Conservation (phyloP, 1,140 invertebrate genomes). For the Acarapis woodi region DNA sequence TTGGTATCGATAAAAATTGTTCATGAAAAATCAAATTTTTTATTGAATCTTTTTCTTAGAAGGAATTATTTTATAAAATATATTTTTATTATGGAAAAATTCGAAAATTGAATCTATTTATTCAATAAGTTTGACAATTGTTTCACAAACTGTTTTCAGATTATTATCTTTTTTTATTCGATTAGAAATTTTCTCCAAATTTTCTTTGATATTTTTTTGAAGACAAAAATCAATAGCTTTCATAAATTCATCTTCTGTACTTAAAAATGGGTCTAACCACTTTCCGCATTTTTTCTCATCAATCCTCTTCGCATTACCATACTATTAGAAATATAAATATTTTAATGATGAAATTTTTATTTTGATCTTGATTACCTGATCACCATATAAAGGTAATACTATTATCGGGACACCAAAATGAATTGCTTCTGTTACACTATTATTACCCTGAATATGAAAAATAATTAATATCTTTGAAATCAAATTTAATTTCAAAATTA, state of each 20-base stretch:
- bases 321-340: background rate
- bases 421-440: conserved; percentile 5
- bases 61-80: too few relatives aligned
- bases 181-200: conserved; percentile 3
- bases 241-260: conserved; percentile 2
- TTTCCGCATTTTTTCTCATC: conserved; percentile 1
- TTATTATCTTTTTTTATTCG: too few relatives aligned
- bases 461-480: too few relatives aligned
- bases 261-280: background rate
- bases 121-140: too few relatives aligned
- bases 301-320: conserved; percentile 7
- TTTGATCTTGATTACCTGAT: conserved; percentile 6
- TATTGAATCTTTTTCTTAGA: too few relatives aligned
- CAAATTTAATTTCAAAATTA: too few relatives aligned
- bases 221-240: conserved; percentile 5
- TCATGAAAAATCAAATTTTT: too few relatives aligned
- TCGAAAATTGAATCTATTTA: too few relatives aligned
- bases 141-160: too few relatives aligned
- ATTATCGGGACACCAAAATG: conserved; percentile 7
- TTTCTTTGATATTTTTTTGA: conserved; percentile 3
- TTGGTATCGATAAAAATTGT: too few relatives aligned
- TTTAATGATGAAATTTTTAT: background rate
- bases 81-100: too few relatives aligned
- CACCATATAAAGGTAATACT: conserved; percentile 7
- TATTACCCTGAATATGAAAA: too few relatives aligned